These are phyloP conservation scores for Eupeodes luniger DNA, from an alignment of 2,888 invertebrate species.

Conservation along the genomic window DNA sequence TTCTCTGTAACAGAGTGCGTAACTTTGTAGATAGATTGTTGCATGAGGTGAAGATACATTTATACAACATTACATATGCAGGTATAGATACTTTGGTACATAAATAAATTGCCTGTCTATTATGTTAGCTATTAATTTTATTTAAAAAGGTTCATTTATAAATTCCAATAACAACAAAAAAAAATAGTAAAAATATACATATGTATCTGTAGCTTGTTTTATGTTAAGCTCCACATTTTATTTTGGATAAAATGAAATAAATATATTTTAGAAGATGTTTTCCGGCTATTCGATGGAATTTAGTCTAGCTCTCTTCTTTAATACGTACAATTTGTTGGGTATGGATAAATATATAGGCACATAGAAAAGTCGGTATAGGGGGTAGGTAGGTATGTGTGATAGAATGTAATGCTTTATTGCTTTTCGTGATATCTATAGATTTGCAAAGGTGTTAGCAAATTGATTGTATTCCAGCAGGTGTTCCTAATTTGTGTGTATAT, in stretches of 20 bases:
- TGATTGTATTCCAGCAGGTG: constrained; percentile 49
- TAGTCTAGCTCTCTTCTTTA: background rate
- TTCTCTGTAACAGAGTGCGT: constrained; percentile 9
- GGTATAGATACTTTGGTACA: background rate
- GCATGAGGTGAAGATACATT: constrained; percentile 23
- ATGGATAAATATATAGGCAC: background rate
- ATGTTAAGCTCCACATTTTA: background rate
- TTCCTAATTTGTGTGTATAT: background rate
- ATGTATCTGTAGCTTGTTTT: background rate
- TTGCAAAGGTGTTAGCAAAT: constrained; percentile 50
- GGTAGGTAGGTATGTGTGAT: background rate
- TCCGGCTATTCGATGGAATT: constrained; percentile 9
- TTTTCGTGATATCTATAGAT: constrained; percentile 36
- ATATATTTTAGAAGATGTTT: constrained; percentile 10
- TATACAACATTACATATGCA: background rate
- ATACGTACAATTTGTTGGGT: background rate
- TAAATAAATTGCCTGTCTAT: constrained; percentile 75
- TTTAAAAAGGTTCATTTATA: constrained; percentile 70
- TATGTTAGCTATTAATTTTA: constrained; percentile 74
- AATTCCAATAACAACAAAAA: constrained; percentile 29
- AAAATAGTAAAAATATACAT: background rate
- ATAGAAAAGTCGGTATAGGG: no score
- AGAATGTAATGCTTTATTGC: constrained; percentile 55
- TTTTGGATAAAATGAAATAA: background rate
- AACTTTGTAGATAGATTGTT: constrained; percentile 56